phyloP scores from a whole-genome alignment of 2,888 invertebrate species.

The Nebria brevicollis region DNA sequence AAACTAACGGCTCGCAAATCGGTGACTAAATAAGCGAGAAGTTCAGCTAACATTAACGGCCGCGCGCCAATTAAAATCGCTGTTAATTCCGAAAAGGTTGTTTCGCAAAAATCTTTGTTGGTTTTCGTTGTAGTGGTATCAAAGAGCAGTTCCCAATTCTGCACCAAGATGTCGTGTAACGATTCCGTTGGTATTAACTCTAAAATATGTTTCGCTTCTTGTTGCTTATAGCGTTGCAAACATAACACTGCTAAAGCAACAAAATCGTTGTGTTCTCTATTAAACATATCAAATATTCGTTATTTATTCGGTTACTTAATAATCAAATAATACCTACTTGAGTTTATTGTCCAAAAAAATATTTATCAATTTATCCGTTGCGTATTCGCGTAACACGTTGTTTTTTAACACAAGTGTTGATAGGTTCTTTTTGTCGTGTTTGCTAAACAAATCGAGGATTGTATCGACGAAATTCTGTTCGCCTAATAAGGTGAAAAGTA shows the following conservation, averaged over 20 bases:
- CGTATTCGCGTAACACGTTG: constrained; percentile 66
- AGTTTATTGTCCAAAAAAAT: constrained; percentile 59
- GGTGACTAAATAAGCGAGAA: constrained; percentile 64
- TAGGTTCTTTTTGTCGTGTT: constrained; percentile 62
- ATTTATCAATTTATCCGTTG: constrained; percentile 66
- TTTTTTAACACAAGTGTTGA: constrained; percentile 66
- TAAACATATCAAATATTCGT: no score
- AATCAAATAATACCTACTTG: constrained; percentile 53
- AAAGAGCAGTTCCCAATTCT: constrained; percentile 66
- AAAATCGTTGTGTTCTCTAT: constrained; percentile 58
- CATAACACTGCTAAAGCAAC: constrained; percentile 65
- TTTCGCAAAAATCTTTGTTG: constrained; percentile 56
- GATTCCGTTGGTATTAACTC: constrained; percentile 61
- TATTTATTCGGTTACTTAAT: no score
- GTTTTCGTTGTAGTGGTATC: constrained; percentile 61
- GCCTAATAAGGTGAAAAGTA: constrained; percentile 58
- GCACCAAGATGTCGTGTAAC: constrained; percentile 60
- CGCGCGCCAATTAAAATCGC: constrained; percentile 65
- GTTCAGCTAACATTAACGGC: constrained; percentile 63
- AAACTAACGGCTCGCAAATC: constrained; percentile 61
- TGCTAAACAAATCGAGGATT: constrained; percentile 61
- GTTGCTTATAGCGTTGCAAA: constrained; percentile 65
- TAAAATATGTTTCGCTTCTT: constrained; percentile 63
- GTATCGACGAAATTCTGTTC: constrained; percentile 61
- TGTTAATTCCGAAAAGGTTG: constrained; percentile 68